Percentiles rank a stretch among this genome's conserved stretches.
Conservation (phyloP, 1,140 invertebrate species). For the Atta texana region DNA sequence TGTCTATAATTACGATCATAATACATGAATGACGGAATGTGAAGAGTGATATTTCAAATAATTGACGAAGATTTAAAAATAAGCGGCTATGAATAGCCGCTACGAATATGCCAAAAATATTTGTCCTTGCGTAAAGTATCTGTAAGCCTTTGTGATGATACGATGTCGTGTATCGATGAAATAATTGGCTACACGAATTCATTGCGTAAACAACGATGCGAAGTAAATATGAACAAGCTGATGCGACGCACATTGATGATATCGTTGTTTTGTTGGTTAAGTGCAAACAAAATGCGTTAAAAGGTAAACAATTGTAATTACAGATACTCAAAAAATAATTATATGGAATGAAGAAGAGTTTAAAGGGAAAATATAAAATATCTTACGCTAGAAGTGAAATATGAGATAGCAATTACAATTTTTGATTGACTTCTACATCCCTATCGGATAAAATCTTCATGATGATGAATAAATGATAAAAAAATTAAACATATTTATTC, state of each 20-base stretch:
- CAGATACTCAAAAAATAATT: neutral
- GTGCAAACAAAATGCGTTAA: neutral
- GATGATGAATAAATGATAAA: neutral
- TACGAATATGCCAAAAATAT: constrained; percentile 7
- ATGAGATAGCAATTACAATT: neutral
- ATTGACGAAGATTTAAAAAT: constrained; percentile 37
- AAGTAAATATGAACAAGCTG: constrained; percentile 19
- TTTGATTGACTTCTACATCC: neutral
- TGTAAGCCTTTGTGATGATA: neutral
- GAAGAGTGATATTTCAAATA: constrained; percentile 19
- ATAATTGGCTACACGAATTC: neutral
- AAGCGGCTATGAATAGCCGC: neutral
- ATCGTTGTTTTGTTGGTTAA: neutral
- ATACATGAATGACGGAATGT: neutral
- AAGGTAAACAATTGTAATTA: constrained; percentile 16
- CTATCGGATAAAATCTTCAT: neutral
- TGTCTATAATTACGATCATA: neutral
- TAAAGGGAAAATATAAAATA: neutral
- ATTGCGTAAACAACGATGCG: constrained; percentile 6
- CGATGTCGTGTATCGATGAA: constrained; percentile 11
- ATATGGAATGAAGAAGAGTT: neutral
- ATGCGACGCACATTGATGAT: neutral
- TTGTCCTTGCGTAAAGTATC: constrained; percentile 13
- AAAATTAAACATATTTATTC: constrained; percentile 27
- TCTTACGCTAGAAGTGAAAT: neutral